Conservation (phyloP, 2,888 invertebrate genomes). For the Orthosia cruda region DNA sequence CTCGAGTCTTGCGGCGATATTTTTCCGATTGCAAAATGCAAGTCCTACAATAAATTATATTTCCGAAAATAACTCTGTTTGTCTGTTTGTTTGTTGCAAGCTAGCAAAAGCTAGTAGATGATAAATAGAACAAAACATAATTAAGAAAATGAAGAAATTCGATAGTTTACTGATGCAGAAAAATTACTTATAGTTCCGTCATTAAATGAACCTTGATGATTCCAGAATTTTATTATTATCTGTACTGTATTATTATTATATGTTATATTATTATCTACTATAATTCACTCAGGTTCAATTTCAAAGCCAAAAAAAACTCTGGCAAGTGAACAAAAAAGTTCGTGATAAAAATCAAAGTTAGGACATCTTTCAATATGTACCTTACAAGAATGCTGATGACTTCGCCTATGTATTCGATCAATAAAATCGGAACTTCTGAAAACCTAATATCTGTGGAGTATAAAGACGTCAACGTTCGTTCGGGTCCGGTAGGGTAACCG, state of each 20-base stretch:
- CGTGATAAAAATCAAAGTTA: constrained; percentile 51
- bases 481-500: constrained; percentile 51
- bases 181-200: too few relatives aligned
- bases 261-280: background rate
- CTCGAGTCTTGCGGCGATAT: too few relatives aligned
- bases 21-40: background rate
- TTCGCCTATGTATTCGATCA: constrained; percentile 60
- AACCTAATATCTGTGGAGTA: constrained; percentile 64
- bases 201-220: background rate
- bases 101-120: too few relatives aligned
- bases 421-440: constrained; percentile 69
- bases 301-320: constrained; percentile 1
- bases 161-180: background rate
- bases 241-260: too few relatives aligned
- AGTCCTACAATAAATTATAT: too few relatives aligned
- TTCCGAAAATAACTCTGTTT: too few relatives aligned
- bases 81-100: too few relatives aligned
- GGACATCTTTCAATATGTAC: constrained; percentile 50
- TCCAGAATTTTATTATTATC: too few relatives aligned
- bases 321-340: constrained; percentile 44
- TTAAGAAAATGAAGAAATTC: too few relatives aligned
- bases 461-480: constrained; percentile 62
- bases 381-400: constrained; percentile 61
- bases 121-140: too few relatives aligned
- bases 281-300: constrained; percentile 23